Conservation (phyloP, 2,113 vertebrate species). For the Sorex fumeus region DNA sequence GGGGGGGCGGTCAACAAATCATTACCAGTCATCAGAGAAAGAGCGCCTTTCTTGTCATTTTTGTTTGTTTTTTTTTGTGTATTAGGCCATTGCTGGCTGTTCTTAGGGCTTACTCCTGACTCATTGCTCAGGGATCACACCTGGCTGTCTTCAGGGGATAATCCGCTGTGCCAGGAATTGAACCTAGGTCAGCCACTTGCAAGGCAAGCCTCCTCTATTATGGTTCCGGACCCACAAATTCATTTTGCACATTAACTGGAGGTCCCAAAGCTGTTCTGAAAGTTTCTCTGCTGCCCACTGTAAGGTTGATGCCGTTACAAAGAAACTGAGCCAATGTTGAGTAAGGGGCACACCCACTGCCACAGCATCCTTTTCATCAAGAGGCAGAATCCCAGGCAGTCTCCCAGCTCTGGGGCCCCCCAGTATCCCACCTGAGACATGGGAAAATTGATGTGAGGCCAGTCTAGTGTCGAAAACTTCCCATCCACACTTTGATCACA, state of each 20-base stretch:
- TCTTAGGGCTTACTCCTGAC: no score
- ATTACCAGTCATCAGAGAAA: not conserved
- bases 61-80: no score
- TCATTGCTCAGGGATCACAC: no score
- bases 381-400: not conserved
- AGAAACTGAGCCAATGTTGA: not conserved
- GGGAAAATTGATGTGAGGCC: conserved; percentile 61
- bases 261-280: not conserved
- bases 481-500: conserved; percentile 87
- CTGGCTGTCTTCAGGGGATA: no score
- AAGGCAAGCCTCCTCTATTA: no score
- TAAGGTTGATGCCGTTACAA: not conserved
- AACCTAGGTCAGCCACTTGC: no score
- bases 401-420: not conserved
- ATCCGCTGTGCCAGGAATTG: no score
- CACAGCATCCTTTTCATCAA: no score
- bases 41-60: not conserved
- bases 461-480: conserved; percentile 75
- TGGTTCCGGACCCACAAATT: not conserved
- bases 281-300: not conserved
- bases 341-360: not conserved
- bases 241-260: not conserved
- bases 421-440: not conserved
- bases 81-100: no score
- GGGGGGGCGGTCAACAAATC: not conserved